Percentiles rank a stretch among this genome's conserved stretches.
phyloP scores from a whole-genome alignment of 1,140 invertebrate species.

The Achatina immaculata region DNA sequence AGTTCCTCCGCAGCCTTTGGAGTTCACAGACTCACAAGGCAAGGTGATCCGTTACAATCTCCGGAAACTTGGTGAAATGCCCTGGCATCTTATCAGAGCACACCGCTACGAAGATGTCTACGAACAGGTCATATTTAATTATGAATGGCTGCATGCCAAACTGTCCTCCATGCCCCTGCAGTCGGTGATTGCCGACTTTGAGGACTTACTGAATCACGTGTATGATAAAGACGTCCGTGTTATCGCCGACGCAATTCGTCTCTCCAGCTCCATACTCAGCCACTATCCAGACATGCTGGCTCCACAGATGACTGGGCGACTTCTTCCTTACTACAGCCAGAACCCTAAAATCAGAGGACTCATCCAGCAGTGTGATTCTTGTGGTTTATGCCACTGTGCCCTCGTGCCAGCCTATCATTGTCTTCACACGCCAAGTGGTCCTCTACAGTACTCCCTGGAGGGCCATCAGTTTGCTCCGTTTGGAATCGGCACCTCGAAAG shows the following conservation, averaged over 20 bases:
- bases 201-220: constrained; percentile 89
- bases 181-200: constrained; percentile 93
- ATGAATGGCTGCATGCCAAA: constrained; percentile 97
- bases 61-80: constrained; percentile 81
- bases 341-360: constrained; percentile 83
- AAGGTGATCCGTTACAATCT: constrained; percentile 74
- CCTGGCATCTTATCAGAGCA: constrained; percentile 93
- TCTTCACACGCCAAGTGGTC: constrained; percentile 95
- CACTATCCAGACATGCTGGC: constrained; percentile 96
- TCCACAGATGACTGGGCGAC: constrained; percentile 90
- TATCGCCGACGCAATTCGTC: constrained; percentile 92
- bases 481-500: constrained; percentile 90
- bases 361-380: constrained; percentile 87
- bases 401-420: constrained; percentile 94
- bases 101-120: constrained; percentile 93
- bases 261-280: constrained; percentile 79
- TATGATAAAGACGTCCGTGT: constrained; percentile 86
- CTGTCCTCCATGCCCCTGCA: constrained; percentile 92
- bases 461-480: constrained; percentile 97
- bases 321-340: constrained; percentile 79
- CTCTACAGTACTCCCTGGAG: constrained; percentile 96
- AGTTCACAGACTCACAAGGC: constrained; percentile 91
- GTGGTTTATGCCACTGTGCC: constrained; percentile 89
- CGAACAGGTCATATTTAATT: constrained; percentile 90
- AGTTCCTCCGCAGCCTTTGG: constrained; percentile 94